Evolutionary conservation across 2,888 invertebrate genomes (phyloP).

Genomic region (Lasiommata megera): DNA sequence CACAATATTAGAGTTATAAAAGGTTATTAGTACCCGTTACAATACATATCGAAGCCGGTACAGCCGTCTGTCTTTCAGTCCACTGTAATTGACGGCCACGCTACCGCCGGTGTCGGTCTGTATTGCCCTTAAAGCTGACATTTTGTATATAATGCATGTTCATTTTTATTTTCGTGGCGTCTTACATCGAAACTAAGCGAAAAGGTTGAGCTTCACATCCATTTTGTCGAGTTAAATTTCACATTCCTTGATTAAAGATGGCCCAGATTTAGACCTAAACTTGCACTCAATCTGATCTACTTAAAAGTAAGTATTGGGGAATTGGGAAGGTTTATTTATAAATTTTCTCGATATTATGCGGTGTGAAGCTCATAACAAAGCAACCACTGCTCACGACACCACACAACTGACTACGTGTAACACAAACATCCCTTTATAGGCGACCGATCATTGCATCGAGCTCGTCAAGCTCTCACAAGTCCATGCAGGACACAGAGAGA

Average conservation of each 20-base stretch:
- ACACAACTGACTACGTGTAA: constrained; percentile 52
- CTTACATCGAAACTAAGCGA: constrained; percentile 36
- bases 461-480: constrained; percentile 73
- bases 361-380: constrained; percentile 16
- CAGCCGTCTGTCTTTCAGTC: not conserved
- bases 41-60: not conserved
- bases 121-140: constrained; percentile 9
- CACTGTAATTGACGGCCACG: not conserved
- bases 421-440: constrained; percentile 74
- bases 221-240: constrained; percentile 21
- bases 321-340: not conserved
- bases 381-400: constrained; percentile 26
- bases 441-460: constrained; percentile 77
- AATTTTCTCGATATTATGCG: constrained; percentile 15
- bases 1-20: constrained; percentile 13
- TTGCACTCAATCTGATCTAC: not conserved
- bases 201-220: constrained; percentile 31
- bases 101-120: not conserved
- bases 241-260: constrained; percentile 13
- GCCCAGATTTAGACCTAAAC: constrained; percentile 4
- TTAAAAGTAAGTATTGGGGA: too few relatives aligned
- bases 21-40: not conserved
- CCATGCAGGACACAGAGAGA: constrained; percentile 68
- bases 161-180: constrained; percentile 51
- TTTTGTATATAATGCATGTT: constrained; percentile 54